phyloP scores from a whole-genome alignment of 2,888 invertebrate species.

The Lasioglossum villosulum region DNA sequence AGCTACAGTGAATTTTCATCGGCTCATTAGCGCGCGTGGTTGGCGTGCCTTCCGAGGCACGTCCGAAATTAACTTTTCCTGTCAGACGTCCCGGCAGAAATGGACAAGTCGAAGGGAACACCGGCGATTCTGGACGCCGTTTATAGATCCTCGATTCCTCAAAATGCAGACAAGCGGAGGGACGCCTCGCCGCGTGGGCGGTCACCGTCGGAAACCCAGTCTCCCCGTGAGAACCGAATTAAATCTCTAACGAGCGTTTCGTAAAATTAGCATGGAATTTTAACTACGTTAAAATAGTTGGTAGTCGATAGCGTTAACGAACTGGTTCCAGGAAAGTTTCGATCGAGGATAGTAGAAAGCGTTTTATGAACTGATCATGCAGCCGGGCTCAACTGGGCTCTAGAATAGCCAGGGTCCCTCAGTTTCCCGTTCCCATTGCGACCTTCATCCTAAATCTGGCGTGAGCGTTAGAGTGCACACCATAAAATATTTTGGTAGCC shows the following conservation, averaged over 20 bases:
- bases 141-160: slow-evolving; percentile 48
- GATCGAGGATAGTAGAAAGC: background rate
- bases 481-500: slow-evolving; percentile 67
- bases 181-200: background rate
- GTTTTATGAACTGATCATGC: background rate
- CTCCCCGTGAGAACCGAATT: background rate
- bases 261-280: background rate
- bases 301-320: background rate
- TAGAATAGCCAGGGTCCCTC: slow-evolving; percentile 33
- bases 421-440: slow-evolving; percentile 43
- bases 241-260: background rate
- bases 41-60: slow-evolving; percentile 53
- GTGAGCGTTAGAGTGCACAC: slow-evolving; percentile 55
- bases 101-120: slow-evolving; percentile 43
- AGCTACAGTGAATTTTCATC: slow-evolving; percentile 48
- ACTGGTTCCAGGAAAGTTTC: background rate
- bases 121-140: slow-evolving; percentile 34
- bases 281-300: background rate
- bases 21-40: slow-evolving; percentile 59
- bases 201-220: background rate
- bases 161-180: slow-evolving; percentile 4
- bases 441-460: slow-evolving; percentile 72
- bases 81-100: slow-evolving; percentile 31
- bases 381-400: background rate
- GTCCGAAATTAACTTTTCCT: slow-evolving; percentile 59